phyloP scores from a whole-genome alignment of 2,797 vertebrate genomes.

The Nyctalus aviator region DNA sequence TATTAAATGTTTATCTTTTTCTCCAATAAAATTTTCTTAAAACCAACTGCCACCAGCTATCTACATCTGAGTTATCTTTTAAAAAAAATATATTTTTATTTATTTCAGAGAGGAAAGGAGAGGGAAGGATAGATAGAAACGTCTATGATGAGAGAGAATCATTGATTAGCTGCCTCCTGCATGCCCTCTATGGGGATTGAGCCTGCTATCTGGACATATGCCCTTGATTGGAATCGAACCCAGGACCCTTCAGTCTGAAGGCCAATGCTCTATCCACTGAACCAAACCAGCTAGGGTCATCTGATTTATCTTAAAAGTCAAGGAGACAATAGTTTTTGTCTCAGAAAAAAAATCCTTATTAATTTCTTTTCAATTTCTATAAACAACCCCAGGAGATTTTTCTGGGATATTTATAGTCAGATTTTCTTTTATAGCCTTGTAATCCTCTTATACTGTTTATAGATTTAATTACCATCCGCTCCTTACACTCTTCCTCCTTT shows the following conservation, averaged over 20 bases:
- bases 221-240: too few relatives aligned
- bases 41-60: background rate
- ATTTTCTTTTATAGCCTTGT: constrained; percentile 14
- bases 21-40: background rate
- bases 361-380: background rate
- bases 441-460: background rate
- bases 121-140: too few relatives aligned
- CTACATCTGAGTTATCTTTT: background rate
- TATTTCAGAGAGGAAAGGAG: too few relatives aligned
- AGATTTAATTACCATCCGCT: background rate
- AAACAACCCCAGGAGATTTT: background rate
- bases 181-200: too few relatives aligned
- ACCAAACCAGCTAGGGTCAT: background rate
- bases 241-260: too few relatives aligned
- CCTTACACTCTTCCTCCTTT: background rate
- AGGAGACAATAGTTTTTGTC: background rate
- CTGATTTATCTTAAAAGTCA: constrained; percentile 1
- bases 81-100: too few relatives aligned
- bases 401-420: background rate
- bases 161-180: too few relatives aligned
- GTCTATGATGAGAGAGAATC: too few relatives aligned
- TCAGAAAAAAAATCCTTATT: constrained; percentile 30
- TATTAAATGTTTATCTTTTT: background rate
- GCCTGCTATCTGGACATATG: too few relatives aligned
- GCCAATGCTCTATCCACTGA: too few relatives aligned